phyloP scores from a whole-genome alignment of 2,888 invertebrate genomes.

The Spialia ferax region DNA sequence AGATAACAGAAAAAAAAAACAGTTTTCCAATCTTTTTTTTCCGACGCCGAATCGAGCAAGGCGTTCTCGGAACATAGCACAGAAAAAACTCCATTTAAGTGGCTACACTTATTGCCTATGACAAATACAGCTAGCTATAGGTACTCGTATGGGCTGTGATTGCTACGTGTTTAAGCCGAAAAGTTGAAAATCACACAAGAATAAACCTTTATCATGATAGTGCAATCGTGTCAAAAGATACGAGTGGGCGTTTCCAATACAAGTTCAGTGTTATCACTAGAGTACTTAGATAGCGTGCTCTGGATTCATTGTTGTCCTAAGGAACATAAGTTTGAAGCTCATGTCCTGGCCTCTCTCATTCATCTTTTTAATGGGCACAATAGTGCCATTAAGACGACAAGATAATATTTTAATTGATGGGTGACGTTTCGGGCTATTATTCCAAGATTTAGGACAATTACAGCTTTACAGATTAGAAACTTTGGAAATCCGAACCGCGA shows the following conservation, averaged over 20 bases:
- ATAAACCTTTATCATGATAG: neutral
- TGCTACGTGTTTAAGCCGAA: neutral
- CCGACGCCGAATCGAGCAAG: neutral
- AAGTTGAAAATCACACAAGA: neutral
- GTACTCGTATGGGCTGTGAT: too few relatives aligned
- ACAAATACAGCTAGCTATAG: neutral
- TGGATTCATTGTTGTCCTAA: neutral
- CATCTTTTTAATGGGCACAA: constrained; percentile 19
- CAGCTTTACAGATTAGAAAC: constrained; percentile 26
- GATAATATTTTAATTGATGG: constrained; percentile 23
- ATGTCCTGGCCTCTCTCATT: constrained; percentile 12
- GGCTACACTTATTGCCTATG: neutral
- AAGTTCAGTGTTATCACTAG: neutral
- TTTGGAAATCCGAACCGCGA: constrained; percentile 3
- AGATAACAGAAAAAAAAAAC: constrained; percentile 33
- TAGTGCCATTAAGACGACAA: constrained; percentile 17
- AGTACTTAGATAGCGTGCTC: neutral
- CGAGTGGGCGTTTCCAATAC: neutral
- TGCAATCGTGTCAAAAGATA: neutral
- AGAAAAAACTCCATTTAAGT: neutral
- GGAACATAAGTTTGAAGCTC: neutral
- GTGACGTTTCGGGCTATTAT: neutral
- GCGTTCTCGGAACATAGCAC: neutral
- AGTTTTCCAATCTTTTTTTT: constrained; percentile 31
- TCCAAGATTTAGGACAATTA: constrained; percentile 18